Base-by-base conservation (phyloP, 1,140 invertebrate species). In the Philotrypesis tridentata region DNA sequence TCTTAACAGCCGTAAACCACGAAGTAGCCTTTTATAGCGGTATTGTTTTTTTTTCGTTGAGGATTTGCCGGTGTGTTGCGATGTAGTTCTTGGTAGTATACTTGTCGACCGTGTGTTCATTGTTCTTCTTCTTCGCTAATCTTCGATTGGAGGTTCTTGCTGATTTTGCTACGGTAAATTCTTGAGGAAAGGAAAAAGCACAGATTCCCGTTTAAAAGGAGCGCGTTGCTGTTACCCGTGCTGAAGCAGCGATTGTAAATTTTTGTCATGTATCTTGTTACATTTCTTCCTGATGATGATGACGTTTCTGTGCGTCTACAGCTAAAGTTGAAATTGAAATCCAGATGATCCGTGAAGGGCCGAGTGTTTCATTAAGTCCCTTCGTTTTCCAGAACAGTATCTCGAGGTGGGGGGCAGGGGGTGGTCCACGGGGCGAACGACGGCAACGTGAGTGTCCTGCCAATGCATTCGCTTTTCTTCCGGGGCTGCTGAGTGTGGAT, bases 401-500 rank as follows among this genome's bases (percentile, higher is more conserved):
- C 3, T 5, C n/a, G 40, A 73, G 37, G n/a, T n/a, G n/a, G n/a
- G n/a, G n/a, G n/a, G n/a, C n/a, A n/a, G n/a, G n/a, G n/a, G 23
- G 17, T 65, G 31, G 29, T 43, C 29, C 40, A 25, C 27, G 61
- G n/a, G n/a, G 14, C 25, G 14, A 37, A 37, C 40, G 73, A 55
- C 37, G 43, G 65, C 67, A 65, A 40, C 8, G 25, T 55, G 21
- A 23, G 5, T 75, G 23, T 37, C 43, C 5, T 40, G 31, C 33
- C 6, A 70, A 75, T 40, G 31, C 79, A 37, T 70, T 48, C n/a
- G 9, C 6, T 85, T 63, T 79, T 80, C 77, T 61, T 82, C 68
- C 71, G 25, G 67, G 73, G 76, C 31, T 70, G 23, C 65, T 84
- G 80, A 70, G 67, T 84, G 63, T n/a, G 74, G 82, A 65, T 83